Evolutionary conservation across 2,113 vertebrate genomes (phyloP), one percentile per base, ranked within the genome.

Genomic region (Myiagra hebetior): DNA sequence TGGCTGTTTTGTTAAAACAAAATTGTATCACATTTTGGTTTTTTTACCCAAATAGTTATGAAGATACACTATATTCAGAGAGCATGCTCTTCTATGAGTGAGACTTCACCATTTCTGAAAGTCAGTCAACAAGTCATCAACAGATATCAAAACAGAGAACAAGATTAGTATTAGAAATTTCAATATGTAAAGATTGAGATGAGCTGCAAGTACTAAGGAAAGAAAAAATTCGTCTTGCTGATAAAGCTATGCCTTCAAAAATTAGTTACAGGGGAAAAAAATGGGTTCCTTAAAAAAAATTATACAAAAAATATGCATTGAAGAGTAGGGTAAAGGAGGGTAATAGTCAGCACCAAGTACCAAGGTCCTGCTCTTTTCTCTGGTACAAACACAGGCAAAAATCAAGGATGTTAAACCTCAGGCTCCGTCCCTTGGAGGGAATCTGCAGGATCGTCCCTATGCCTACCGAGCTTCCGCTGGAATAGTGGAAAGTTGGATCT

Each of bases 401-500:
- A 53, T 1, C 13, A 22, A 39, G 37, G 33, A 17, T 6, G 15
- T 23, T 13, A 41, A 79, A 42, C 15, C 72, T 17, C 75, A 6
- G 37, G 0, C 52, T 50, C 75, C 4, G 10, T 3, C 46, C 46
- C 44, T 24, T 8, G 13, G 27, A 13, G 13, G 21, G 10, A 47
- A 85, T 20, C 57, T 4, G 44, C 62, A 23, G 22, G 33, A 75
- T 14, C 16, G 17, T 35, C 28, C 69, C 80, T 13, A 27, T 3
- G 74, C 68, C 87, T 60, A 50, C 70, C 4, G 6, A 26, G 70
- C 67, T 28, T 30, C 88, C 27, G 0, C 75, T 2, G 22, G 22
- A 75, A 49, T n/a, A 88, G 72, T 10, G 91, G 95, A 95, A 95
- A 96, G 82, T 94, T 94, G 95, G 83, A 94, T 13, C 91, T 22